A percentile compares a stretch with the other conserved stretches of the same genome.
phyloP scores from a whole-genome alignment of 1,140 invertebrate genomes.

The Drosophila kanapiae region DNA sequence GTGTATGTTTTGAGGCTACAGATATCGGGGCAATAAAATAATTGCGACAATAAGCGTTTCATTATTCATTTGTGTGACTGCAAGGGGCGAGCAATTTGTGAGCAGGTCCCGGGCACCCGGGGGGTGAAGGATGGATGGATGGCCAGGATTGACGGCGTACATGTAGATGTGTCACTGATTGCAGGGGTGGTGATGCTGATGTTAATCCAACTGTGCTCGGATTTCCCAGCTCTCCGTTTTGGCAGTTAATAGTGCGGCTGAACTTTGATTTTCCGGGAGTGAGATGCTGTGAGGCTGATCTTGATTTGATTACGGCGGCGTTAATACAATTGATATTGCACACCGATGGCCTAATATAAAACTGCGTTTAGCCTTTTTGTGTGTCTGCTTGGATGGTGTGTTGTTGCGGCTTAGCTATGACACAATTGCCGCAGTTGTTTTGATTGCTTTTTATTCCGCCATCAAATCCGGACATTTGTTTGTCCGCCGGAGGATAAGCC shows the following conservation, averaged over 20 bases:
- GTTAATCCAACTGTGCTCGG: slow-evolving; percentile 76
- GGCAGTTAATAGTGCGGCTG: slow-evolving; percentile 75
- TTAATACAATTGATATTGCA: slow-evolving; percentile 79
- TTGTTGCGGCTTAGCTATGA: slow-evolving; percentile 58
- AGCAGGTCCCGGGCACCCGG: slow-evolving; percentile 56
- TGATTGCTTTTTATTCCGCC: slow-evolving; percentile 69
- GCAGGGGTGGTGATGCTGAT: slow-evolving; percentile 69
- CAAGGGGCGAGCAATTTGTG: slow-evolving; percentile 79
- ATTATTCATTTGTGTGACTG: slow-evolving; percentile 82
- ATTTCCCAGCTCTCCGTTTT: slow-evolving; percentile 64
- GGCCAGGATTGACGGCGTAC: slow-evolving; percentile 1
- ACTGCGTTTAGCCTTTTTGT: slow-evolving; percentile 30
- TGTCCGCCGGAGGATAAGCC: slow-evolving; percentile 51
- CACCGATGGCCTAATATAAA: slow-evolving; percentile 52
- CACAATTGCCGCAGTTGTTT: slow-evolving; percentile 63
- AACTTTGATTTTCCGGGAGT: slow-evolving; percentile 63
- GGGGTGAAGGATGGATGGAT: not conserved
- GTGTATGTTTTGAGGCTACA: slow-evolving; percentile 82
- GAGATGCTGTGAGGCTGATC: slow-evolving; percentile 48
- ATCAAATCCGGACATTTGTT: slow-evolving; percentile 60
- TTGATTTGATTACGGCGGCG: slow-evolving; percentile 79
- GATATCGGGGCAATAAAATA: slow-evolving; percentile 83
- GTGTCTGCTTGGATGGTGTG: slow-evolving; percentile 34
- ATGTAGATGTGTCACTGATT: slow-evolving; percentile 57
- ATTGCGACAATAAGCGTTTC: slow-evolving; percentile 83